Percentiles rank a stretch among this genome's conserved stretches.
Evolutionary conservation across 2,113 vertebrate species (phyloP).

Genomic region (Bucco capensis): DNA sequence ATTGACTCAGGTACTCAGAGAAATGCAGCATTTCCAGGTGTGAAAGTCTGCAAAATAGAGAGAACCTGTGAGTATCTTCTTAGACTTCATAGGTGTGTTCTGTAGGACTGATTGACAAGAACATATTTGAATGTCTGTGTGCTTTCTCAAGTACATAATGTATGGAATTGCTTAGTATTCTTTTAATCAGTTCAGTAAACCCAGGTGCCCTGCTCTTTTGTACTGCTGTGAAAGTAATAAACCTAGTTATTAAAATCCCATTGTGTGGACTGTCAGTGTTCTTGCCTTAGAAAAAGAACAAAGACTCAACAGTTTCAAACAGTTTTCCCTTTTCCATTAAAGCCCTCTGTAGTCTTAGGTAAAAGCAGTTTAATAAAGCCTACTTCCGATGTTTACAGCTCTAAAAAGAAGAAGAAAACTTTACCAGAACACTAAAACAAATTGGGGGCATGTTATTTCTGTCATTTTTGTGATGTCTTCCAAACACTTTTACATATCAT

Average conservation of each 20-base stretch:
- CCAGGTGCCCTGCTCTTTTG: neutral
- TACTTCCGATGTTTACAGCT: constrained; percentile 1
- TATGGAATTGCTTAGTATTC: neutral
- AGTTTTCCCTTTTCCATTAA: neutral
- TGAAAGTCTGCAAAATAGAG: neutral
- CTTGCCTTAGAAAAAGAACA: constrained; percentile 28
- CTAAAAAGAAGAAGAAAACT: neutral
- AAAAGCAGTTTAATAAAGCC: constrained; percentile 31
- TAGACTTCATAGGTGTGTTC: neutral
- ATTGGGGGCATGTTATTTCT: neutral
- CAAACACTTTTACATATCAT: neutral
- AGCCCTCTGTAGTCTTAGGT: neutral
- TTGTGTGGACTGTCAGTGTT: neutral
- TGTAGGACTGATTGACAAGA: neutral
- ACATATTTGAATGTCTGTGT: neutral
- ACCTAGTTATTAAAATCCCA: neutral
- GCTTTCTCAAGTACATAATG: neutral
- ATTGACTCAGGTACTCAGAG: neutral
- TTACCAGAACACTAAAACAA: neutral
- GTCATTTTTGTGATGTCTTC: neutral
- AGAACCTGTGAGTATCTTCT: neutral
- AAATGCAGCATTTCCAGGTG: neutral
- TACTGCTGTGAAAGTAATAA: constrained; percentile 17
- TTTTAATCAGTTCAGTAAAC: neutral
- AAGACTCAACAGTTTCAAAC: constrained; percentile 18